Evolutionary conservation across 2,113 vertebrate genomes (phyloP).

Genomic region (Myodes glareolus): DNA sequence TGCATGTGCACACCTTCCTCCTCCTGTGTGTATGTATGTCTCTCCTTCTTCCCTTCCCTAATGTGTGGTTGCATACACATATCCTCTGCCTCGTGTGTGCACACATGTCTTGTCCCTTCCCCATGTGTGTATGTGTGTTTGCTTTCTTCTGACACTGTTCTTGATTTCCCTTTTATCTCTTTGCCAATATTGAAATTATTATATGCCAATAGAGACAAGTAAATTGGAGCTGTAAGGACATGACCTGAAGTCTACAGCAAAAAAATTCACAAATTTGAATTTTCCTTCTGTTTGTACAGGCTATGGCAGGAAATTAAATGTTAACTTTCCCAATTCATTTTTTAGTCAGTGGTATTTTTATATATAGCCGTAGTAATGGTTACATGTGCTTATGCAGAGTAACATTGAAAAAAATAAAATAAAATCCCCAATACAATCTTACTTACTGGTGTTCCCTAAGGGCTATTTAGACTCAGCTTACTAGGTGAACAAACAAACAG

Average conservation of each 20-base stretch:
- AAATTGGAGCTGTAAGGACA: neutral
- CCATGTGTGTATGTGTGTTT: neutral
- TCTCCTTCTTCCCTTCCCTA: neutral
- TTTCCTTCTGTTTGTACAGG: slow-evolving; percentile 21
- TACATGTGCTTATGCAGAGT: slow-evolving; percentile 3
- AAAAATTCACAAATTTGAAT: slow-evolving; percentile 38
- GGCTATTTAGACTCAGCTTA: slow-evolving; percentile 30
- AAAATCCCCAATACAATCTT: neutral
- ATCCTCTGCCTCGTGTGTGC: neutral
- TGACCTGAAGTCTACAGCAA: neutral
- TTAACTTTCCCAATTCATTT: slow-evolving; percentile 25
- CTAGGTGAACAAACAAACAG: slow-evolving; percentile 40
- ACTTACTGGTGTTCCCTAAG: slow-evolving; percentile 51
- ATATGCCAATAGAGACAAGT: neutral
- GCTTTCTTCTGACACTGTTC: neutral
- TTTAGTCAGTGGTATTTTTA: slow-evolving; percentile 49
- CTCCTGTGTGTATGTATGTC: neutral
- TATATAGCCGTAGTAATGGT: neutral
- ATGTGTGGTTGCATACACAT: neutral
- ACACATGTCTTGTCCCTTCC: neutral
- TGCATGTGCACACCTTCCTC: neutral
- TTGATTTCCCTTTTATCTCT: neutral
- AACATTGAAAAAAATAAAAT: neutral
- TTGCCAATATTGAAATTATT: slow-evolving; percentile 16
- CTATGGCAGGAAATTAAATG: slow-evolving; percentile 26